Evolutionary conservation across 2,797 vertebrate genomes (phyloP), one percentile per base, ranked within the genome.

Genomic region (Lates japonicus): DNA sequence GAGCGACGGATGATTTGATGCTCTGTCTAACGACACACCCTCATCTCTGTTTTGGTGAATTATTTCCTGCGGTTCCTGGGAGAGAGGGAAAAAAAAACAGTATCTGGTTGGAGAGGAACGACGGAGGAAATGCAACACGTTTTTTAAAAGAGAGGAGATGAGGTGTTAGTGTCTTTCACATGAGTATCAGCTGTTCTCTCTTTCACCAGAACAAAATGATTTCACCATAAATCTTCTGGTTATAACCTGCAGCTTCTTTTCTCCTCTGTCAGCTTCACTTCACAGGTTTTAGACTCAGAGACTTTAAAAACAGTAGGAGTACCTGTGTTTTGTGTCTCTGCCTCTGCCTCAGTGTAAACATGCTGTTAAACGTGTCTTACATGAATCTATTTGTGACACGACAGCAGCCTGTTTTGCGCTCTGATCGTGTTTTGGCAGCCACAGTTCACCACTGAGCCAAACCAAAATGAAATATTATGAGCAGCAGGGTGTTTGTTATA

Each of bases 101-200:
- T 49, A 41, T 33, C 55, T n/a, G 14, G 48, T 12, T 31, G 0
- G 14, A 55, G 54, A 33, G 31, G 20, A 74, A 67, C 12, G n/a
- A 17, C 5, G 10, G 20, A 71, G 65, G 66, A 83, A 82, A 80
- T 54, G 69, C 79, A 69, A 35, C 71, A 72, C 55, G 5, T 73
- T 41, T 41, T 76, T 57, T 54, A 5, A 7, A 33, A 35, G 39
- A 22, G 59, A 31, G 65, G 22, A 42, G 54, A 82, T 61, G 77
- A 84, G 25, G 78, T 65, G 77, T 59, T 69, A 37, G 44, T 37
- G 41, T 67, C 55, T 35, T 60, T 31, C 66, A 75, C 37, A 11
- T 29, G 29, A 46, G 7, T n/a, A 20, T 58, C 10, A 31, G 54
- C 54, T 31, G 14, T 8, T 52, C 42, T 63, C 37, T 48, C 46